Base-by-base conservation (phyloP, 2,888 invertebrate species). In the Drosophila rellima region DNA sequence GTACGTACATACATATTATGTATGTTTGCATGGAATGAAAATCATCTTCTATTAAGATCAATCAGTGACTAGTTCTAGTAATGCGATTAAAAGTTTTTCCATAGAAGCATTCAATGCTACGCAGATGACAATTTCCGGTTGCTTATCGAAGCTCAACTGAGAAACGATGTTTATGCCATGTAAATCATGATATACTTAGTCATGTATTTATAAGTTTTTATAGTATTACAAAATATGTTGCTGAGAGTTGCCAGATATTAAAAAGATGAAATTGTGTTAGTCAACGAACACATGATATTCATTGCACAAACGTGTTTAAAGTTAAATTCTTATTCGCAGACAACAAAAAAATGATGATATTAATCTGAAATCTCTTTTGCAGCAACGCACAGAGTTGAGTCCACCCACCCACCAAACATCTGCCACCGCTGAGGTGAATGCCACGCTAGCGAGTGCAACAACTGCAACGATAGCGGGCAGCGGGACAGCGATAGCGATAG, bases 331-430 rank as follows among this genome's bases (percentile, higher is more conserved):
- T 56, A 50, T 44, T 57, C 13, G 3, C 29, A 39, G n/a, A n/a
- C n/a, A n/a, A n/a, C n/a, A n/a, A n/a, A n/a, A n/a, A n/a, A n/a
- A n/a, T 11, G 7, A 31, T 17, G 10, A n/a, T 18, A 7, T 4
- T 1, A 23, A 20, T 62, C 7, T 44, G 45, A 52, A 62, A 56
- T 42, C 17, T 40, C 7, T 26, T 26, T 69, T 91, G 20, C 74
- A 92, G 92, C 92, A 92, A 91, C 92, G 92, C 82, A 92, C 92
- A 8, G 92, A 92, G 68, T 69, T 92, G 50, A 92, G 90, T 78
- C 92, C 92, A 35, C 91, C 92, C 70, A 87, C 89, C 63, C 91
- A 92, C 82, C 92, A 92, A 68, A 74, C 91, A 61, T 80, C 85
- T 54, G 83, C 75, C 59, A 90, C 82, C 48, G 80, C 87, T 33